These are phyloP conservation scores for Latrodectus geometricus DNA, from an alignment of 1,140 invertebrate genomes.

Conservation along the genomic window DNA sequence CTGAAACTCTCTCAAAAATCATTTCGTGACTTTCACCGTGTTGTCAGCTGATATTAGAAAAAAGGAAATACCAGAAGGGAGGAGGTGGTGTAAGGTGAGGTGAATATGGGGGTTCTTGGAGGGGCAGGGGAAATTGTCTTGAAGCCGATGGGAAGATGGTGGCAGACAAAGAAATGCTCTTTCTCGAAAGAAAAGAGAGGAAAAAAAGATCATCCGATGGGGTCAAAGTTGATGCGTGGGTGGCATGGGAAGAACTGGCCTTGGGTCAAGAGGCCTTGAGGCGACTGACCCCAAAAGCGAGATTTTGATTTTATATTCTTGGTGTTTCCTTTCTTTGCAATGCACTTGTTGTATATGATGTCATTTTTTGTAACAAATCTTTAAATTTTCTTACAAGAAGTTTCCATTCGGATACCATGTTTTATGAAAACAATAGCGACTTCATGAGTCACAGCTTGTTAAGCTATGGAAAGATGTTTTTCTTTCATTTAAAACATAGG, in stretches of 20 bases:
- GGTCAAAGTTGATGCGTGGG: conserved; percentile 1
- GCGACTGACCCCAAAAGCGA: conserved; percentile 43
- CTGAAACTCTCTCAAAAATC: not conserved
- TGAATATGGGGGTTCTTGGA: not conserved
- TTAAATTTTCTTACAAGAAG: not conserved
- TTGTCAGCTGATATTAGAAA: conserved; percentile 8
- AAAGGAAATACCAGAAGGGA: not conserved
- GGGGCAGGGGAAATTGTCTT: not conserved
- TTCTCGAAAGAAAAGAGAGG: not conserved
- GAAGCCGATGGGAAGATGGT: conserved; percentile 1
- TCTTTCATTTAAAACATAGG: no score
- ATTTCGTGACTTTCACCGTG: conserved; percentile 27
- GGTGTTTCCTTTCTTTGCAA: not conserved
- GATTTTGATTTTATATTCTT: conserved; percentile 9
- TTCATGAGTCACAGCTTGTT: not conserved
- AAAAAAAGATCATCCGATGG: not conserved
- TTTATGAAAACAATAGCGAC: not conserved
- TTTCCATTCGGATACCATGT: not conserved
- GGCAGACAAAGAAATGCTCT: conserved; percentile 50
- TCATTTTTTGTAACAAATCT: not conserved
- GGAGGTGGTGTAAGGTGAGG: not conserved
- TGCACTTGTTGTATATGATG: not conserved
- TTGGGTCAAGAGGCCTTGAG: conserved; percentile 31
- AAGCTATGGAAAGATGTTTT: no score
- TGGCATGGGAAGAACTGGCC: conserved; percentile 51